Base-by-base conservation (phyloP, 92 coral and sea anemone genomes). In the Muricea muricata region DNA sequence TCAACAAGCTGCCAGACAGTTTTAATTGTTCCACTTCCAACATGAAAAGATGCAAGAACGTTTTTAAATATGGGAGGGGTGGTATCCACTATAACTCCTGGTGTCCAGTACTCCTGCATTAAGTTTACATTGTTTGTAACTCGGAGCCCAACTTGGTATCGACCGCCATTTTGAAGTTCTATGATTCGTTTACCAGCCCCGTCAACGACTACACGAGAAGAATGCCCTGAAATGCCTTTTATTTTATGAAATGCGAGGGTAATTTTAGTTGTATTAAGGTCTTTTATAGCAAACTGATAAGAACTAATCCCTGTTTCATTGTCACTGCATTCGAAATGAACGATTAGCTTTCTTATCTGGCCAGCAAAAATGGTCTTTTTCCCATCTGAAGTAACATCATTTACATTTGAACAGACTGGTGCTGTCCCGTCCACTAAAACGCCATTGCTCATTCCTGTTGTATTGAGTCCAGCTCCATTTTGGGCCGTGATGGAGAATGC, bases 261-360 rank as follows among this genome's bases (percentile, higher is more conserved):
- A 42, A 69, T 78, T 39, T 88, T 52, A 17, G 83, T 70, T 20
- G 90, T 83, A 26, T 12, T 40, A 18, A 40, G 77, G 23, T 87
- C 93, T 79, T 92, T 89, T 18, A 96, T 93, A 24, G 98, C 91
- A 73, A 93, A 96, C 58, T 92, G 93, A 78, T 90, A 89, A 14
- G 41, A 42, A 34, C 70, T 80, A 23, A 96, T 74, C 11, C 88
- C 81, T 4, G 98, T 88, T 69, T 96, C 98, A 21, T 85, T 65
- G 69, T 96, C 99, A 76, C 81, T 78, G 57, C 98, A 96, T 25
- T 54, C 83, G 94, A 97, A 93, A 0, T 93, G 89, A 55, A 96
- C 91, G 7, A 46, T 55, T 11, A 91, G 85, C 25, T 78, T 90
- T 25, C 72, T 87, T 13, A 90, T 79, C n/a, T 90, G 77, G 58